Evolutionary conservation across 2,797 vertebrate genomes (phyloP), one percentile per base, ranked within the genome.

Genomic region (Columba guinea): DNA sequence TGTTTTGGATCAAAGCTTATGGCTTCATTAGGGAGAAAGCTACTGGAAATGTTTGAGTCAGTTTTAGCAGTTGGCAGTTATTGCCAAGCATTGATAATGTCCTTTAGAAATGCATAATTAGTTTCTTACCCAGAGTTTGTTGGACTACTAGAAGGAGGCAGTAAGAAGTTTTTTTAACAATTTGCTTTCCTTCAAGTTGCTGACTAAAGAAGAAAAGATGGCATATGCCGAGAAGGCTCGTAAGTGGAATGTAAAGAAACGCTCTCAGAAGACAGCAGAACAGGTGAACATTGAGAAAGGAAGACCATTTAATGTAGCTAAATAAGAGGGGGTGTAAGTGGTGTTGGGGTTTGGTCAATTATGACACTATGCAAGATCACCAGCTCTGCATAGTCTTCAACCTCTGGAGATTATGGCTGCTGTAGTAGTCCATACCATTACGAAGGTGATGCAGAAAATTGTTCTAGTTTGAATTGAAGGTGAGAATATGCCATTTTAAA

Each of bases 191-290:
- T 87, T 83, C 22, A 58, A 98, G 98, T 83, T 95, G 39, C 89
- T 98, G 90, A 62, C 84, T 20, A 46, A 92, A n/a, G 94, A 96
- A 13, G 96, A 98, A 55, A 98, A 96, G 86, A 89, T 90, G 19
- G 26, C 32, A 11, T 98, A 97, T 13, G 14, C 67, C 19, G 97
- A 98, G 84, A 98, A 96, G 97, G 98, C 98, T 53, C 96, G 49
- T 16, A 85, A 95, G 10, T 97, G 95, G 97, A 98, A 89, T n/a
- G 92, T 71, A 5, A 95, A 95, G 35, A 97, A 88, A 23, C 5
- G 21, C 4, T 3, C 51, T 21, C 75, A 63, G 70, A 81, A 87
- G 49, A 20, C 49, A 1, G 59, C 46, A n/a, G 83, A 94, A 34
- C 84, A 97, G 97, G 98, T 98, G 93, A 95, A 30, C 19, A 8